Percentiles rank a stretch among this genome's conserved stretches.
These are phyloP conservation scores for Siniperca undulata DNA, from an alignment of 2,797 vertebrate species.

Conservation along the genomic window DNA sequence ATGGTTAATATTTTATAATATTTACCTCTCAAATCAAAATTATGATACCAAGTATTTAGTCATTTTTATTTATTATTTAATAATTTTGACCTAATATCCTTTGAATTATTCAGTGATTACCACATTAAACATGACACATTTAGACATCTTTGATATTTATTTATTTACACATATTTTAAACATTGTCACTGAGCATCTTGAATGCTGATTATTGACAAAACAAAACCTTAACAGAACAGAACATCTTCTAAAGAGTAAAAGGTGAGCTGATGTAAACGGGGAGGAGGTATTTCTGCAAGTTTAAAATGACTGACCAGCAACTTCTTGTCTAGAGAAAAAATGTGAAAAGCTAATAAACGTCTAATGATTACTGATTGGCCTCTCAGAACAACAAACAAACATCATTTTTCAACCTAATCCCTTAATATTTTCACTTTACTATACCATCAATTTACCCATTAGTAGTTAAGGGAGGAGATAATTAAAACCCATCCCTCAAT, in stretches of 20 bases:
- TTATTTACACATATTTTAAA: slow-evolving; percentile 50
- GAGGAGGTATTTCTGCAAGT: not conserved
- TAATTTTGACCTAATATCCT: not conserved
- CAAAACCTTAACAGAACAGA: not conserved
- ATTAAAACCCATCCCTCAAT: not conserved
- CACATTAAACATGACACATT: not conserved
- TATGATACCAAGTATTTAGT: too few species aligned
- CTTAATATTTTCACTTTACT: not conserved
- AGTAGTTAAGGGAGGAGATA: not conserved
- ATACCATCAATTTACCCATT: too few species aligned
- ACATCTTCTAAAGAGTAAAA: not conserved
- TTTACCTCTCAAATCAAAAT: not conserved
- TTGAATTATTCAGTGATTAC: not conserved
- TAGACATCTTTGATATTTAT: not conserved
- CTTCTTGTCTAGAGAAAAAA: not conserved
- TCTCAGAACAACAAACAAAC: slow-evolving; percentile 23
- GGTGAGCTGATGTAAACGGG: not conserved
- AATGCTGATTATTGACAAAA: slow-evolving; percentile 6
- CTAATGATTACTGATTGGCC: not conserved
- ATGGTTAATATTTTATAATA: too few species aligned
- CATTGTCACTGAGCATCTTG: slow-evolving; percentile 5
- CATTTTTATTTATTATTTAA: not conserved
- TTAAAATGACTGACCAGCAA: not conserved
- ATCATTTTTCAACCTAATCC: not conserved
- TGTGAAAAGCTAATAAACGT: not conserved